phyloP scores from a whole-genome alignment of 2,888 invertebrate species.

The Pterostichus madidus region DNA sequence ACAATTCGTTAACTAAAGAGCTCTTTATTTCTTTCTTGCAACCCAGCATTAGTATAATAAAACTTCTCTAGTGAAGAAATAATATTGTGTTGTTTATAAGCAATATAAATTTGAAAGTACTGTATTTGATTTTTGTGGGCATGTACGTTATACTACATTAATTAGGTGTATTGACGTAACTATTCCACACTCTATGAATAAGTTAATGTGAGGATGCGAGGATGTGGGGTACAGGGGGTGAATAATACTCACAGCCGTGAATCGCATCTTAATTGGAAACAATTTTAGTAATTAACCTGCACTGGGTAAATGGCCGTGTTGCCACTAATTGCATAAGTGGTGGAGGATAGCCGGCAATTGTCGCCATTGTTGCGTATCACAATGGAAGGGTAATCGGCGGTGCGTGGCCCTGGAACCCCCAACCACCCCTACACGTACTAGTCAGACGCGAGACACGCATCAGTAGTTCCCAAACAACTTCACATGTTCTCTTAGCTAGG shows the following conservation, averaged over 20 bases:
- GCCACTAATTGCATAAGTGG: conserved; percentile 71
- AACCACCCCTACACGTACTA: conserved; percentile 6
- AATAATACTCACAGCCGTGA: conserved; percentile 73
- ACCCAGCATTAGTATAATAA: no score
- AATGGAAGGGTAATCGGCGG: conserved; percentile 77
- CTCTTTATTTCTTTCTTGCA: no score
- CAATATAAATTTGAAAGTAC: no score
- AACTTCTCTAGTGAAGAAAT: no score
- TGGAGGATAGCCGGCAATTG: conserved; percentile 76
- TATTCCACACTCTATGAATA: neutral
- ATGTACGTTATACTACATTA: neutral
- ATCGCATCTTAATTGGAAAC: conserved; percentile 80
- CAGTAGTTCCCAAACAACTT: neutral
- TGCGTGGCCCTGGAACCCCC: conserved; percentile 71
- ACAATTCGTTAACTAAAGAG: no score
- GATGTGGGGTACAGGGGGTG: neutral
- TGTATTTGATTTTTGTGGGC: no score
- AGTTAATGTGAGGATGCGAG: no score
- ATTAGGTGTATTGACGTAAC: conserved; percentile 3
- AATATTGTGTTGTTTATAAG: no score
- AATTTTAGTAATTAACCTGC: conserved; percentile 79
- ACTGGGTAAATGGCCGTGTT: conserved; percentile 74
- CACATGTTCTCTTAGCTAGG: neutral
- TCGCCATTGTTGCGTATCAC: conserved; percentile 76
- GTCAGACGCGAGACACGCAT: neutral